Evolutionary conservation across 2,888 invertebrate genomes (phyloP), one percentile per base, ranked within the genome.

Genomic region (Hipparchia semele): DNA sequence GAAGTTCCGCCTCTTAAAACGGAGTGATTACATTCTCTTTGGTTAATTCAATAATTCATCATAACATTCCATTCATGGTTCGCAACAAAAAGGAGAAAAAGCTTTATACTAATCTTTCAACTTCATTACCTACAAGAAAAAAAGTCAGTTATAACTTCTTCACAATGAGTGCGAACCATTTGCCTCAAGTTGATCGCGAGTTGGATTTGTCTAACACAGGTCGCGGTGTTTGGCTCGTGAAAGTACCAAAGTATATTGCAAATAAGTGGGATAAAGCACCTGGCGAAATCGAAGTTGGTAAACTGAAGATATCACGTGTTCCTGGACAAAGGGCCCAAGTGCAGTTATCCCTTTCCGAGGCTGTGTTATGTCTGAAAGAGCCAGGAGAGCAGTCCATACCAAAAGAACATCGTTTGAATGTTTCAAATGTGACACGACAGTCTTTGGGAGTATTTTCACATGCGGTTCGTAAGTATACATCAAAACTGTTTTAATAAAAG

Each of bases 141-240:
- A 49, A 49, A 49, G 49, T 49, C 3, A 8, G 8, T 6, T 13
- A 53, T 3, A 3, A 62, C 46, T 45, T 64, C 46, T 45, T 64
- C 71, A 76, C 91, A 90, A 86, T 87, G 70, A 83, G 80, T 81
- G 79, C 85, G 74, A 83, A 88, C 66, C 81, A 72, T 74, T 77
- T 81, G 64, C 91, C 94, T 69, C 96, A 96, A 78, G 95, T 96
- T 68, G 97, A 97, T 84, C 95, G 96, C 78, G 97, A 97, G 87
- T 94, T 99, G 77, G 99, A 99, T 93, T 94, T 98, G 70, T 96
- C 97, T 23, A 98, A 98, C 87, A 97, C 98, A 23, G 96, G 97
- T 23, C 95, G 99, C 82, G 99, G 99, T 74, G 98, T 99, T 10
- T 99, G 99, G 99, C 95, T 99, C 7, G 99, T 99, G 0, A 99